phyloP scores from a whole-genome alignment of 1,140 invertebrate genomes.

The Ylistrum balloti region DNA sequence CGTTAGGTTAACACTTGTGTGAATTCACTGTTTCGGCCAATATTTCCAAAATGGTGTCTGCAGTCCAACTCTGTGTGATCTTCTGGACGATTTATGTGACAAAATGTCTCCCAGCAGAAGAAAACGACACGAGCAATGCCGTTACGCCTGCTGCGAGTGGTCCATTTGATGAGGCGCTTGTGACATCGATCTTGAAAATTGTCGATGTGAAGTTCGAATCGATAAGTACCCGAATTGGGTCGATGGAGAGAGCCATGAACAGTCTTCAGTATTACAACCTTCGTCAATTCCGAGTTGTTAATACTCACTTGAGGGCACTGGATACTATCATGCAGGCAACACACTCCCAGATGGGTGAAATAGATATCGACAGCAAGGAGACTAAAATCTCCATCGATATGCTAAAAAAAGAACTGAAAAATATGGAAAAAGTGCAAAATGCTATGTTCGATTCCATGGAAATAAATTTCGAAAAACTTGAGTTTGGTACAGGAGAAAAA shows the following conservation, averaged over 20 bases:
- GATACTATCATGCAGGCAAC: conserved; percentile 52
- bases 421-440: conserved; percentile 54
- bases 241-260: conserved; percentile 66
- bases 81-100: neutral
- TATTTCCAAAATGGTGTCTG: neutral
- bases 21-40: neutral
- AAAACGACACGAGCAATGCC: conserved; percentile 2
- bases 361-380: conserved; percentile 52
- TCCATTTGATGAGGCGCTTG: conserved; percentile 63
- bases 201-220: conserved; percentile 72
- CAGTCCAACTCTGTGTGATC: neutral
- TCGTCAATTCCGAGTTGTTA: conserved; percentile 65
- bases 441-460: conserved; percentile 62
- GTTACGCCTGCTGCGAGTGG: neutral
- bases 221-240: conserved; percentile 64
- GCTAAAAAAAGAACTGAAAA: conserved; percentile 58
- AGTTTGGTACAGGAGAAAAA: neutral
- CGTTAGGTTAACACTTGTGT: too few relatives aligned
- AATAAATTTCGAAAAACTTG: conserved; percentile 44
- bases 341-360: conserved; percentile 54
- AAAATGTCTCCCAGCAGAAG: neutral
- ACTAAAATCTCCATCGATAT: conserved; percentile 50
- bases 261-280: conserved; percentile 70
- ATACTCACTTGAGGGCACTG: conserved; percentile 55
- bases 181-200: conserved; percentile 64